Evolutionary conservation across 2,113 vertebrate species (phyloP).

Genomic region (Turnix velox): DNA sequence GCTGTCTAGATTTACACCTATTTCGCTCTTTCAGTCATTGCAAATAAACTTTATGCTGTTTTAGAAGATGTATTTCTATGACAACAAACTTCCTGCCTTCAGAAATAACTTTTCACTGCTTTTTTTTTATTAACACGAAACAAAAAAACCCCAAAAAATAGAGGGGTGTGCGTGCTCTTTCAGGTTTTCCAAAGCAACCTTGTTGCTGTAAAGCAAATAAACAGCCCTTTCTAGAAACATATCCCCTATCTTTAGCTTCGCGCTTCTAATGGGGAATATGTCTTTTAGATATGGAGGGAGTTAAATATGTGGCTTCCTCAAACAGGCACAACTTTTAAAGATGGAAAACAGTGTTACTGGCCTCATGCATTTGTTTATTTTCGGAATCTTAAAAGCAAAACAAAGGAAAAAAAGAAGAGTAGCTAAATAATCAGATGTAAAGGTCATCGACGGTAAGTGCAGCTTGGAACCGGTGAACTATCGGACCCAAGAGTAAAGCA

Average conservation of each 20-base stretch:
- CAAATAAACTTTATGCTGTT: conserved; percentile 53
- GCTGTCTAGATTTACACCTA: conserved; percentile 81
- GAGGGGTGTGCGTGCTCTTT: background rate
- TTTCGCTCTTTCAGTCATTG: background rate
- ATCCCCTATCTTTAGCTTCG: background rate
- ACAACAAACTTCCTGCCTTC: conserved; percentile 22
- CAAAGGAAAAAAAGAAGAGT: background rate
- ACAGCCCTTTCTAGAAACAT: background rate
- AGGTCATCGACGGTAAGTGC: conserved; percentile 67
- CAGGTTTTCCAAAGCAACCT: background rate
- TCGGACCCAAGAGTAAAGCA: conserved; percentile 72
- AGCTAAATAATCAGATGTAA: conserved; percentile 70
- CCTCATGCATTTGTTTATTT: background rate
- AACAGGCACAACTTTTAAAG: background rate
- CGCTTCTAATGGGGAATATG: background rate
- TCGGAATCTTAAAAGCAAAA: background rate
- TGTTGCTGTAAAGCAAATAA: background rate
- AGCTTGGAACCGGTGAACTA: conserved; percentile 69
- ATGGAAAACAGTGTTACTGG: background rate
- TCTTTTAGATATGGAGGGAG: background rate
- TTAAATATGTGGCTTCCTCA: background rate
- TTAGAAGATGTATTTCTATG: conserved; percentile 11
- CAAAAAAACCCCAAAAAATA: no score
- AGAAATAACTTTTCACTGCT: conserved; percentile 20
- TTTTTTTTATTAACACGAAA: background rate